Percentiles rank a stretch among this genome's conserved stretches.
These are phyloP conservation scores for Aphodius granarius DNA, from an alignment of 2,888 invertebrate species.

Conservation along the genomic window DNA sequence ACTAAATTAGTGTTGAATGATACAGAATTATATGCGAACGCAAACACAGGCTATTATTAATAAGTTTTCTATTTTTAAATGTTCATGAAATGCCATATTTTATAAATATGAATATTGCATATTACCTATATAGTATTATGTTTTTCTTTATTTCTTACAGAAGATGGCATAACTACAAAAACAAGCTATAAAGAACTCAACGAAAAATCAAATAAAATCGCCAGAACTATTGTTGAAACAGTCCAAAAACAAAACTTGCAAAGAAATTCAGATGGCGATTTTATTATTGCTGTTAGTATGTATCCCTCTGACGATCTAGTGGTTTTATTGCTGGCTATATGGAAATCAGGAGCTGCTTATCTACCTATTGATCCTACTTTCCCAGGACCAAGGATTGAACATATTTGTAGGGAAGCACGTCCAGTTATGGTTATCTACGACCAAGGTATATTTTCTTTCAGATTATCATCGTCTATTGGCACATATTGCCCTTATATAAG, in stretches of 20 bases:
- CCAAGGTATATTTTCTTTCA: constrained; percentile 55
- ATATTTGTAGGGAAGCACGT: constrained; percentile 74
- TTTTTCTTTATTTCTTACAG: constrained; percentile 34
- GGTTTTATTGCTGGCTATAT: constrained; percentile 68
- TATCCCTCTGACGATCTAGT: constrained; percentile 72
- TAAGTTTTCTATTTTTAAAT: not conserved
- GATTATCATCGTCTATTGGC: too few relatives aligned
- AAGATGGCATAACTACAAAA: constrained; percentile 38
- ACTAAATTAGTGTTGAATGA: not conserved
- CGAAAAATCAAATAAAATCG: constrained; percentile 60
- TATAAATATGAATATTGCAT: not conserved
- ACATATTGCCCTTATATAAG: too few relatives aligned
- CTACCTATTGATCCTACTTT: constrained; percentile 76
- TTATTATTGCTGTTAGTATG: constrained; percentile 77
- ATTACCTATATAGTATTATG: not conserved
- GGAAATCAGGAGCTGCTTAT: constrained; percentile 85
- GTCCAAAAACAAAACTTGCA: constrained; percentile 50
- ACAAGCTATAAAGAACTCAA: constrained; percentile 61
- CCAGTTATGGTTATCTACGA: constrained; percentile 73
- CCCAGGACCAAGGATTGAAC: constrained; percentile 72
- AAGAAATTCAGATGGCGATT: constrained; percentile 69
- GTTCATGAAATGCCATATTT: not conserved
- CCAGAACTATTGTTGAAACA: constrained; percentile 57
- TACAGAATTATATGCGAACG: not conserved
- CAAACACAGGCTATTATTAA: not conserved